phyloP scores from a whole-genome alignment of 2,113 vertebrate species.

The Monarcha castaneiventris region DNA sequence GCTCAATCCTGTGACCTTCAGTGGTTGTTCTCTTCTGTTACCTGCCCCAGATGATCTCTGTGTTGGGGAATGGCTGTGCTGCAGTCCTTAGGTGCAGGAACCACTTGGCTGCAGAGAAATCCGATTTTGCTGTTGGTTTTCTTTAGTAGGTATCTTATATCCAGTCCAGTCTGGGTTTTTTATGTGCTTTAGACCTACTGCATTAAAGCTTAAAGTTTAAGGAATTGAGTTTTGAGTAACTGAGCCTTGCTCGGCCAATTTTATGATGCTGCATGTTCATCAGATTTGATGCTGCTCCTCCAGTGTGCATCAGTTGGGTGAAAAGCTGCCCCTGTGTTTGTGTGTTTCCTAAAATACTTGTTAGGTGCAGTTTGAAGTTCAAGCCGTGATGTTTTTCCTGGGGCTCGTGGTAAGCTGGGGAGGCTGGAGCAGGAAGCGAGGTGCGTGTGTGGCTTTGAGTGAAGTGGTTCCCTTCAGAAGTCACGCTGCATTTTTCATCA shows the following conservation, averaged over 20 bases:
- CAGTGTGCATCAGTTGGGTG: background rate
- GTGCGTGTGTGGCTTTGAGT: background rate
- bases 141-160: background rate
- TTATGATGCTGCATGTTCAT: background rate
- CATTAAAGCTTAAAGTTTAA: background rate
- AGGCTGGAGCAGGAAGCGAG: background rate
- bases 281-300: background rate
- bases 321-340: background rate
- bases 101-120: background rate
- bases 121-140: background rate
- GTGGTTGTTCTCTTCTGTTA: background rate
- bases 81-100: background rate
- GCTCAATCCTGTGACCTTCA: background rate
- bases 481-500: background rate
- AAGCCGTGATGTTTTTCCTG: background rate
- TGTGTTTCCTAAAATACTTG: background rate
- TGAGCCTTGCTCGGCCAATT: background rate
- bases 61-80: background rate
- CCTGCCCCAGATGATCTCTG: background rate
- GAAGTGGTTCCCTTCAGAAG: slow-evolving; percentile 28
- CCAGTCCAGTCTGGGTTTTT: background rate
- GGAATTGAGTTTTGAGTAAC: background rate
- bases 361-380: background rate
- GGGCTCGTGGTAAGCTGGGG: background rate
- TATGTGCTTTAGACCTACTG: accelerated